Evolutionary conservation across 2,888 invertebrate genomes (phyloP).

Genomic region (Stomorhina lunata): DNA sequence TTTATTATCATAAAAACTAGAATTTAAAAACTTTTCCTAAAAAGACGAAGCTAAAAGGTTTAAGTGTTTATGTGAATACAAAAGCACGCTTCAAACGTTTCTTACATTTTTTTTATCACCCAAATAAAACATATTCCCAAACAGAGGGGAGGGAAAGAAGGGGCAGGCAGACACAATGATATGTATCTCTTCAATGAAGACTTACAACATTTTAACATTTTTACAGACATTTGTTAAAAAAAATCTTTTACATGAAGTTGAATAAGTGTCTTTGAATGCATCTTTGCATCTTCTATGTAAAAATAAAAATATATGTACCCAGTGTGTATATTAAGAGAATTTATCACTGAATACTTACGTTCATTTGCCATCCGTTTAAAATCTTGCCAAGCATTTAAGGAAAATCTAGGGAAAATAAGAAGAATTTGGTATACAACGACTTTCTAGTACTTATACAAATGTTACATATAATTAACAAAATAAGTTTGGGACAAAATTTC

Average conservation of each 20-base stretch:
- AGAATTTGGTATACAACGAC: no score
- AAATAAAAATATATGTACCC: background rate
- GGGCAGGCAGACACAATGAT: no score
- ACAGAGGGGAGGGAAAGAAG: no score
- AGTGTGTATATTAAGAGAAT: background rate
- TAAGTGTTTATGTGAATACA: conserved; percentile 21
- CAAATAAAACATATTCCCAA: no score
- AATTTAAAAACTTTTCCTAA: background rate
- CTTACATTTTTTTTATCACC: background rate
- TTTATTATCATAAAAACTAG: no score
- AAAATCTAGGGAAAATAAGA: background rate
- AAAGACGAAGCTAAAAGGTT: background rate
- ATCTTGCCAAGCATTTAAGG: background rate
- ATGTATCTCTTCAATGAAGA: background rate
- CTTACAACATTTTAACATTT: conserved; percentile 11
- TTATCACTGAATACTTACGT: background rate
- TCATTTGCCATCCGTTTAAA: background rate
- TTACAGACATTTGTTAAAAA: background rate
- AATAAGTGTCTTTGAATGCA: background rate
- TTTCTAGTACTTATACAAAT: no score
- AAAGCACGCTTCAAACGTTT: conserved; percentile 20
- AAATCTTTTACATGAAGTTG: background rate
- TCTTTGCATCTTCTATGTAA: no score
- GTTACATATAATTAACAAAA: no score
- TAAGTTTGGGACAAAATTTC: no score